Conservation (phyloP, 2,888 invertebrate species). For the Bembecia ichneumoniformis region DNA sequence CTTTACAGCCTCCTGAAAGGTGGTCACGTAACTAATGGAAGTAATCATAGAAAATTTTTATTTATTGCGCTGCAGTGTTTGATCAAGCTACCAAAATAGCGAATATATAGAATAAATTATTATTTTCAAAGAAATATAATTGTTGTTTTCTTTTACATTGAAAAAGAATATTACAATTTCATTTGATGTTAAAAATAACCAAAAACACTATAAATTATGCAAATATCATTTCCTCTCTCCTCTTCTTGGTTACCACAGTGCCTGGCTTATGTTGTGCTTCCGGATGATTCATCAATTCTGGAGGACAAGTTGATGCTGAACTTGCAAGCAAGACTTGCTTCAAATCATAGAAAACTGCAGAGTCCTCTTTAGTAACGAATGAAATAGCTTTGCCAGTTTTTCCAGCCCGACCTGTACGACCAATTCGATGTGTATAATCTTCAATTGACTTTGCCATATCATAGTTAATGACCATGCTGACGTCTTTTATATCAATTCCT, state of each 20-base stretch:
- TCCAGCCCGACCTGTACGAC: conserved; percentile 98
- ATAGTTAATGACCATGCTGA: conserved; percentile 98
- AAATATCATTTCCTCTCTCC: conserved; percentile 95
- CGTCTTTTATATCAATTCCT: conserved; percentile 99
- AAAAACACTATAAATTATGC: conserved; percentile 69
- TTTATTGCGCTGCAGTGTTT: conserved; percentile 3
- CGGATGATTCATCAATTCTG: conserved; percentile 97
- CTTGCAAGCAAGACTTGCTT: conserved; percentile 91
- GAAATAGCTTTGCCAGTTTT: conserved; percentile 97
- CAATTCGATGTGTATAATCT: conserved; percentile 98
- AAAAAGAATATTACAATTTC: neutral
- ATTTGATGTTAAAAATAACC: neutral
- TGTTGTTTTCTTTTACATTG: too few species aligned
- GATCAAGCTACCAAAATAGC: neutral
- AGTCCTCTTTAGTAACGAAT: conserved; percentile 98
- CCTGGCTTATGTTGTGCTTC: conserved; percentile 99
- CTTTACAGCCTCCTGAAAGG: neutral
- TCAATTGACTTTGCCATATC: conserved; percentile 99
- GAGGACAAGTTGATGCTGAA: conserved; percentile 95
- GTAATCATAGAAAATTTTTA: conserved; percentile 1
- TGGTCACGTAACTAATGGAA: neutral
- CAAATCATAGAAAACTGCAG: conserved; percentile 94
- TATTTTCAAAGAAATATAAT: neutral
- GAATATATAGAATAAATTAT: neutral
- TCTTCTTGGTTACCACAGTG: conserved; percentile 92